Evolutionary conservation across 1,140 invertebrate species (phyloP).

Genomic region (Holotrichia oblita): DNA sequence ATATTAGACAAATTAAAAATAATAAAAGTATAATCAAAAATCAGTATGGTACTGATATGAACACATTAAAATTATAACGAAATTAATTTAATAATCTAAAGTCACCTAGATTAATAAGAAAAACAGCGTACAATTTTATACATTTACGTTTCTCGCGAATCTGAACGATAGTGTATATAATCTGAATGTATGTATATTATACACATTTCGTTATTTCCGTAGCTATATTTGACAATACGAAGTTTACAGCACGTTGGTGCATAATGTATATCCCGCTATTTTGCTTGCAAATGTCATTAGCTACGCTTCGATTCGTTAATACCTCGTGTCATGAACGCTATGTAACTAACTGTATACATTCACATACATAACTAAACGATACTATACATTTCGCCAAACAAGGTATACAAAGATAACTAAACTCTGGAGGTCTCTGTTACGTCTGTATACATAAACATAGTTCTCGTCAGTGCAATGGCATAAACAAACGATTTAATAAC

Average conservation of each 20-base stretch:
- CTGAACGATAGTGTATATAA: no score
- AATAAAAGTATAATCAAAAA: no score
- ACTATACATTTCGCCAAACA: not conserved
- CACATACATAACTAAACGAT: slow-evolving; percentile 8
- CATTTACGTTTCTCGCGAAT: no score
- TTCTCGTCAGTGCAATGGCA: not conserved
- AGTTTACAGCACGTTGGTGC: not conserved
- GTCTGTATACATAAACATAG: not conserved
- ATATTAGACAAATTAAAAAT: no score
- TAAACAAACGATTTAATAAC: not conserved
- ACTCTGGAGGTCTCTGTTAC: not conserved
- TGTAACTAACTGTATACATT: slow-evolving; percentile 1
- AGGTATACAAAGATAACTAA: slow-evolving; percentile 1
- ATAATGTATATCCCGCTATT: not conserved
- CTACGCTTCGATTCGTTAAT: not conserved
- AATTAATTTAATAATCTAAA: no score
- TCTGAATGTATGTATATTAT: not conserved
- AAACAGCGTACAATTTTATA: no score
- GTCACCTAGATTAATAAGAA: no score
- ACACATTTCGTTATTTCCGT: not conserved
- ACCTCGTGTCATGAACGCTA: not conserved
- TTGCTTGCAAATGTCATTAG: not conserved
- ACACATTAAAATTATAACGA: no score
- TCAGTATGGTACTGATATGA: no score
- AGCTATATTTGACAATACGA: not conserved